Percentiles rank a stretch among this genome's conserved stretches.
Evolutionary conservation across 2,113 vertebrate species (phyloP).

Genomic region (Antechinus stuartii): DNA sequence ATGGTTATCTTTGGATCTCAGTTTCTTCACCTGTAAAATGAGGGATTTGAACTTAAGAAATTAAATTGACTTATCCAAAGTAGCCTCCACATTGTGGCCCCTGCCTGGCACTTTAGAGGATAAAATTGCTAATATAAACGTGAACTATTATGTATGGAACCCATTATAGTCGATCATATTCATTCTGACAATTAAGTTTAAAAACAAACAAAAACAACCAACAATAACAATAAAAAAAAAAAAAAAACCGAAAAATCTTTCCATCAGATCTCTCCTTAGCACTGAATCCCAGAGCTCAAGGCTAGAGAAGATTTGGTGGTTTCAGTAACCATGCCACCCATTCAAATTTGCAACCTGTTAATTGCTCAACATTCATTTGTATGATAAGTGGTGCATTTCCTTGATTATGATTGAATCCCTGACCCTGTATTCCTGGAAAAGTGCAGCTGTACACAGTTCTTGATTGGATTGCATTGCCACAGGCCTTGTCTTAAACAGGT

Average conservation of each 20-base stretch:
- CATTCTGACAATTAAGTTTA: background rate
- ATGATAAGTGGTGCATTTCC: conserved; percentile 84
- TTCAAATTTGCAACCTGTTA: conserved; percentile 80
- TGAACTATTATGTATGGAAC: background rate
- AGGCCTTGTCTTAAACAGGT: conserved; percentile 84
- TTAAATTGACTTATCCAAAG: background rate
- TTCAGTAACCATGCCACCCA: conserved; percentile 34
- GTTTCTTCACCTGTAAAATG: conserved; percentile 17
- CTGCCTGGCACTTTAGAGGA: background rate
- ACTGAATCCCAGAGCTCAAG: background rate
- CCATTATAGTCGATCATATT: background rate
- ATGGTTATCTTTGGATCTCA: background rate
- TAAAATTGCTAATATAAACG: background rate
- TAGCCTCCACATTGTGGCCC: background rate
- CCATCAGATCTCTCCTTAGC: background rate
- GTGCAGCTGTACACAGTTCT: conserved; percentile 80
- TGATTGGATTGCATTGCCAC: conserved; percentile 83
- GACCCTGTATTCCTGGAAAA: conserved; percentile 77
- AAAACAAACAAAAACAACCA: background rate
- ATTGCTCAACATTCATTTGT: conserved; percentile 83
- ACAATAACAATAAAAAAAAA: background rate
- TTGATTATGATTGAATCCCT: conserved; percentile 84
- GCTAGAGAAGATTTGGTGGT: background rate
- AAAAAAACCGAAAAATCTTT: background rate
- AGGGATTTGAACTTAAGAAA: conserved; percentile 4